Percentiles rank a stretch among this genome's conserved stretches.
Conservation (phyloP, 1,140 invertebrate genomes). For the Drosophila virilis region DNA sequence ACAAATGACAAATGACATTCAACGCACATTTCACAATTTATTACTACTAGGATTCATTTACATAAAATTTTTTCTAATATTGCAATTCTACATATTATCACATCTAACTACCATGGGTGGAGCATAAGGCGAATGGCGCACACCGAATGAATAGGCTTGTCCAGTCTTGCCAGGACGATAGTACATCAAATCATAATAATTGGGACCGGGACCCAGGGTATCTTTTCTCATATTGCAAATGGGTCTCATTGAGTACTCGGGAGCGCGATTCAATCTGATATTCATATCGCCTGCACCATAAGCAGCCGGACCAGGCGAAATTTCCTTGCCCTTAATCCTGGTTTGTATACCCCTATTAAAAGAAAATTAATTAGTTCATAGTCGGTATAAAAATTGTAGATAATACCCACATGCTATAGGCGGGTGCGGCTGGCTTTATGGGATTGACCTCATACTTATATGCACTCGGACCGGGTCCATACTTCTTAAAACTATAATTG, state of each 20-base stretch:
- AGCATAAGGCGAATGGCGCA: slow-evolving; percentile 64
- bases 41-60: neutral
- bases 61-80: slow-evolving; percentile 59
- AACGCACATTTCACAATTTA: neutral
- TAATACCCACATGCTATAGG: slow-evolving; percentile 85
- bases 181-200: slow-evolving; percentile 80
- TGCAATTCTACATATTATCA: slow-evolving; percentile 78
- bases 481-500: slow-evolving; percentile 72
- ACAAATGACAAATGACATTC: neutral
- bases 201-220: slow-evolving; percentile 83
- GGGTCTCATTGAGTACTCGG: slow-evolving; percentile 83
- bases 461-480: slow-evolving; percentile 87
- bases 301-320: slow-evolving; percentile 86
- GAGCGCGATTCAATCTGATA: slow-evolving; percentile 74
- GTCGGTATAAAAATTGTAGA: no score
- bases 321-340: slow-evolving; percentile 48
- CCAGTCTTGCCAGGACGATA: slow-evolving; percentile 72
- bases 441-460: slow-evolving; percentile 85
- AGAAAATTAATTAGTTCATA: neutral
- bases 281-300: slow-evolving; percentile 83
- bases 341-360: slow-evolving; percentile 83
- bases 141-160: slow-evolving; percentile 71
- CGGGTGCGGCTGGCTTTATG: slow-evolving; percentile 78
- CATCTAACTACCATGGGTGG: slow-evolving; percentile 81
- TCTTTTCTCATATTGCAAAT: slow-evolving; percentile 24